Base-by-base conservation (phyloP, 2,888 invertebrate genomes). In the Panorpa germanica region DNA sequence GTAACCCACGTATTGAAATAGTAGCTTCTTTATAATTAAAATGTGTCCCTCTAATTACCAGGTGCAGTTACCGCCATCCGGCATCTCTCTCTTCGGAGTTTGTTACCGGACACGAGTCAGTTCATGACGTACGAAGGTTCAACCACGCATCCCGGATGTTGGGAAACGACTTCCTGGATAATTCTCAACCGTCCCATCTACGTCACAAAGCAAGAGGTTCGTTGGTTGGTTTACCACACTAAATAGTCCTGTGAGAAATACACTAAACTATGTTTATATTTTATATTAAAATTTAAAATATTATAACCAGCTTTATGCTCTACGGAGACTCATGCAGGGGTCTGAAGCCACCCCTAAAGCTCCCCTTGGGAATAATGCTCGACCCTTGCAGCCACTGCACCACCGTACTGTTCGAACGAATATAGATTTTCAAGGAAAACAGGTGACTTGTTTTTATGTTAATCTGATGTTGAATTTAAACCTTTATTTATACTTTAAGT, bases 141-240 rank as follows among this genome's bases (percentile, higher is more conserved):
- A 40, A 81, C 91, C 42, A 95, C 96, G 32, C 88, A 88, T 57
- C 96, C 96, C 6, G 88, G 93, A 28, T 98, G 96, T 57, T 88
- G 93, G 80, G 96, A 98, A 59, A 95, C 95, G n/a, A 88, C 93
- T 21, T 88, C 93, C 35, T 98, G 96, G 96, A 75, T 96, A 48
- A 83, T 98, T 46, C 73, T 91, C 55, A 96, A 96, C 61, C 91
- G 88, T 55, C 95, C 95, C 38, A 85, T 95, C 50, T 93, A 91
- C 65, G 85, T 96, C 50, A 86, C 90, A 41, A 78, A 78, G 49
- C 82, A 86, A 54, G 91, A 95, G 77, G 93, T 93, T 57, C 55
- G 62, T 36, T 4, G 4, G 18, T 17, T 4, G 13, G 16, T 27
- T 5, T 17, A n/a, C 7, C 14, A 11, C 5, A 14, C 5, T 4